Base-by-base conservation (phyloP, 1,140 invertebrate genomes). In the Philotrypesis tridentata region DNA sequence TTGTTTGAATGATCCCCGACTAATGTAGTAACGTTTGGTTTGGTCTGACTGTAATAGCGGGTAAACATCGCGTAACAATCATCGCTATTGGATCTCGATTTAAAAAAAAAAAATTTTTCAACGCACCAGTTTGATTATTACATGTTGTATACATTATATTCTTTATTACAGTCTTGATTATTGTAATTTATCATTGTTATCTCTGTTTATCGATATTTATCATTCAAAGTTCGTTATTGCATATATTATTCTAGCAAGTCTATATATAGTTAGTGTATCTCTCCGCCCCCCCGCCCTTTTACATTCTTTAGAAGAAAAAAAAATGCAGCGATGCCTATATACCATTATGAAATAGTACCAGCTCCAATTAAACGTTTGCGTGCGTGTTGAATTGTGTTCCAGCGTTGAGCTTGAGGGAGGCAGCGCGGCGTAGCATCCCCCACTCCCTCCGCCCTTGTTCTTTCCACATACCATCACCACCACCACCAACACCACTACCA, bases 381-480 rank as follows among this genome's bases (percentile, higher is more conserved):
- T 91, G 90, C 90, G 90, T 92, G 87, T 91, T 91, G 79, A 90
- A 91, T 92, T 92, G 90, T 92, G 91, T 92, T 92, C 85, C 91
- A 92, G 91, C 91, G 90, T 91, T 92, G 90, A 92, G 89, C 90
- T 91, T 91, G 90, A 91, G 89, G 91, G 90, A 92, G 90, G 90
- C 91, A 92, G 90, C 87, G 91, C 91, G 87, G 89, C 90, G 89
- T 92, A 92, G 89, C 89, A 90, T 90, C 87, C 87, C 81, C 80
- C 83, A 80, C 82, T 87, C 87, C 87, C 85, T 88, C 72, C 70
- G 71, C 83, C 79, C 82, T 84, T 86, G 79, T 73, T 72, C 75
- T 82, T 82, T 63, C 70, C 68, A 72, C 55, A 43, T 61, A n/a
- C 40, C 37, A 9, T 48, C 40, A 67, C 60, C 75, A 25, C 21